Base-by-base conservation (phyloP, 2,113 vertebrate species). In the Zingel zingel region DNA sequence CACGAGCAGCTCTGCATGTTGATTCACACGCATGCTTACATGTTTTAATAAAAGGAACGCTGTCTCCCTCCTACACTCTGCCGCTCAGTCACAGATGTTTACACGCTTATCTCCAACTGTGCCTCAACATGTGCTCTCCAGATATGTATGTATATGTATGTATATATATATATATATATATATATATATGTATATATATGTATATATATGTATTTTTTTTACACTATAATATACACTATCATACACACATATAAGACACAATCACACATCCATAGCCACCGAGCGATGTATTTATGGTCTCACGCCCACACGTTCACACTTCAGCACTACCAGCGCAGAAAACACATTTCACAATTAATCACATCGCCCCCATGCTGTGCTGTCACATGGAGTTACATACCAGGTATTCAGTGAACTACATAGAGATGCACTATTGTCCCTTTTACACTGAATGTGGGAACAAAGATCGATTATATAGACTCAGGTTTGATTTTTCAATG, bases 31-130 rank as follows among this genome's bases (percentile, higher is more conserved):
- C 68, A 77, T 43, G 73, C 63, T 45, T 79, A 54, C 48, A 71
- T 58, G 61, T 84, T 88, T 81, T 87, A 81, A 83, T 86, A 87
- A 88, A 85, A 83, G 66, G 73, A 39, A 39, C 53, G 43, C n/a
- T 0, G 57, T 82, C 78, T 85, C 82, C 86, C 93, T 87, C 91
- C 91, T 36, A 92, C 91, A 79, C 90, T 18, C 76, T 25, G 67
- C 74, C 10, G 77, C 89, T 83, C 91, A 88, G 81, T 93, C 93
- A 92, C 91, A 92, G 89, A 91, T 91, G 90, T 93, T 92, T 90
- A 89, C 93, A 80, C 74, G 85, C 91, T 94, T 92, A 93, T 92
- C 93, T 93, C 90, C 87, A 71, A 92, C 90, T 69, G 79, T 10
- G 90, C 88, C 79, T 88, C 89, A 61, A 88, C 90, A 90, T 91